Base-by-base conservation (phyloP, 2,888 invertebrate species). In the Scaptomyza polygonia region DNA sequence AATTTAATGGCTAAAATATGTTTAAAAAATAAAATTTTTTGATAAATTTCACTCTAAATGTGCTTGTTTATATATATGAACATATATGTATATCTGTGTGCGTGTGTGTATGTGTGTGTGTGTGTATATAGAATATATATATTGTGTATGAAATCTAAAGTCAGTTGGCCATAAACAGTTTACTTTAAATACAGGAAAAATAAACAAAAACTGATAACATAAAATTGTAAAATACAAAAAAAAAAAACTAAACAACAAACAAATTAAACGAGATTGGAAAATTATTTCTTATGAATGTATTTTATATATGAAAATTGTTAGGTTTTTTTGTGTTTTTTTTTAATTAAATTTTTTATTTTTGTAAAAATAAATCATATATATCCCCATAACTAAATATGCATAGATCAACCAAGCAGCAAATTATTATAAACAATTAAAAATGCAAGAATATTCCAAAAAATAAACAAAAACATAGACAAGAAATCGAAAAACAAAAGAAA, bases 251-350 rank as follows among this genome's bases (percentile, higher is more conserved):
- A 55, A 72, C 40, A 42, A 2, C 5, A 44, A 18, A 36, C 27
- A 8, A 56, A 44, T 12, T n/a, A 16, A 32, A 12, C 11, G 29
- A 32, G 42, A 45, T 43, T 52, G 40, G 39, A 67, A 78, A 67
- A 67, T 59, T 53, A 69, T 75, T 76, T 79, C 79, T 57, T 70
- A 79, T 57, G 47, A 63, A 76, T 76, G 75, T 76, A 76, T 76
- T 76, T 76, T 76, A 76, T 75, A 76, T 75, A 75, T 59, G 65
- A 65, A 58, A 75, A 75, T 59, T 70, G 70, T 69, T 75, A 65
- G 47, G 30, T 44, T 43, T 44, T 43, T 52, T 32, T 36, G 12
- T 14, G 43, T 72, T 54, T 16, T 39, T 39, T 39, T 14, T 2
- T 32, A 14, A 36, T 36, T 14, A 36, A 14, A 16, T 16, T 52